These are phyloP conservation scores for Anolis apletophallus DNA, from an alignment of 2,797 vertebrate species.

Conservation along the genomic window DNA sequence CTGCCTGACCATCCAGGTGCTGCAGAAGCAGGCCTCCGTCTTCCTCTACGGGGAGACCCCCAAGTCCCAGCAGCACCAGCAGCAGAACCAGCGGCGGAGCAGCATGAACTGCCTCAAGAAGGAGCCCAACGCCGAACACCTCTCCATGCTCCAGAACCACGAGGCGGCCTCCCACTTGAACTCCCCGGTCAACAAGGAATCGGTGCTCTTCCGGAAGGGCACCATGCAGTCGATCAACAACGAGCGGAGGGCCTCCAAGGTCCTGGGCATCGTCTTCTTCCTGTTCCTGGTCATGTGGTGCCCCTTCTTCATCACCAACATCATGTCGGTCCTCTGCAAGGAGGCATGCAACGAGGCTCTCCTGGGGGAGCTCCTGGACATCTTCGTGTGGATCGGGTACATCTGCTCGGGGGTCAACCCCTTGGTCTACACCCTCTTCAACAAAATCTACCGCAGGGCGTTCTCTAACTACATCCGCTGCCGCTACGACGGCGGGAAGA, in stretches of 20 bases:
- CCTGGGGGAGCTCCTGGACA: conserved; percentile 91
- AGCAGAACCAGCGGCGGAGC: conserved; percentile 78
- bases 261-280: conserved; percentile 97
- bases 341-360: conserved; percentile 87
- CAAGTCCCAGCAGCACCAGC: conserved; percentile 41
- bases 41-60: conserved; percentile 85
- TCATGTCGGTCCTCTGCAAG: conserved; percentile 92
- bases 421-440: conserved; percentile 97
- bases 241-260: conserved; percentile 94
- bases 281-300: conserved; percentile 99
- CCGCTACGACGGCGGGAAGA: conserved; percentile 80
- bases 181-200: conserved; percentile 85
- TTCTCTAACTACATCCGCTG: conserved; percentile 96
- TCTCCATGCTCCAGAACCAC: conserved; percentile 86
- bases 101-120: conserved; percentile 85
- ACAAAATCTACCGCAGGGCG: conserved; percentile 94
- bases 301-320: conserved; percentile 97
- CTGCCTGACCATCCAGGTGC: conserved; percentile 92
- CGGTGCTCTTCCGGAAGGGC: conserved; percentile 86
- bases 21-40: conserved; percentile 92
- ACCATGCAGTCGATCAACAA: conserved; percentile 99
- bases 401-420: conserved; percentile 97
- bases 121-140: conserved; percentile 79
- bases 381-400: conserved; percentile 98
- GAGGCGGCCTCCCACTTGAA: conserved; percentile 87